These are phyloP conservation scores for Pitta sordida DNA, from an alignment of 2,113 vertebrate species.

Conservation along the genomic window DNA sequence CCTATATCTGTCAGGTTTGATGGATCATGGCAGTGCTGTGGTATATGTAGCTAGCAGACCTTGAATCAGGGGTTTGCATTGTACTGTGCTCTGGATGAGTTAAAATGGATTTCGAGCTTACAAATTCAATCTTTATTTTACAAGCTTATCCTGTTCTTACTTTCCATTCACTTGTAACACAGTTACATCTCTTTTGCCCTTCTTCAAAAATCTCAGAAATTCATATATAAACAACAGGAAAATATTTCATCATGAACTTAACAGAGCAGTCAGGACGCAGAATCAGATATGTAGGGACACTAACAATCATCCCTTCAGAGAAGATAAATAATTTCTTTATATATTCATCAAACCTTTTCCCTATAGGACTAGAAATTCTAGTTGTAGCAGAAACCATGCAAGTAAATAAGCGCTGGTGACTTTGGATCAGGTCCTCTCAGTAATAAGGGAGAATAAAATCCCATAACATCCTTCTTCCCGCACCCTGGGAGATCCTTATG, in stretches of 20 bases:
- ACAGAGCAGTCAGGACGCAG: background rate
- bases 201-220: background rate
- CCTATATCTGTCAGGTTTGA: slow-evolving; percentile 30
- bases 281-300: background rate
- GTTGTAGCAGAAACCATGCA: background rate
- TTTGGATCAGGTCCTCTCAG: background rate
- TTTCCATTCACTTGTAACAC: background rate
- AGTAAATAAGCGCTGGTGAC: background rate
- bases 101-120: background rate
- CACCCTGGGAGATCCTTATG: background rate
- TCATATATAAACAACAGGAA: background rate
- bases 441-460: background rate
- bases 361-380: background rate
- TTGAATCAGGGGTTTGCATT: background rate
- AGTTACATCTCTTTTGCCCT: background rate
- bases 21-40: background rate
- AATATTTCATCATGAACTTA: background rate
- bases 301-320: background rate
- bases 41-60: background rate
- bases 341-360: background rate
- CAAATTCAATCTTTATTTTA: background rate
- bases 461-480: background rate
- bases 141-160: background rate
- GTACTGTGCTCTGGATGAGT: background rate
- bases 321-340: background rate